A percentile compares a stretch with the other conserved stretches of the same genome.
phyloP scores from a whole-genome alignment of 2,888 invertebrate genomes.

The Chalcosyrphus nemorum region DNA sequence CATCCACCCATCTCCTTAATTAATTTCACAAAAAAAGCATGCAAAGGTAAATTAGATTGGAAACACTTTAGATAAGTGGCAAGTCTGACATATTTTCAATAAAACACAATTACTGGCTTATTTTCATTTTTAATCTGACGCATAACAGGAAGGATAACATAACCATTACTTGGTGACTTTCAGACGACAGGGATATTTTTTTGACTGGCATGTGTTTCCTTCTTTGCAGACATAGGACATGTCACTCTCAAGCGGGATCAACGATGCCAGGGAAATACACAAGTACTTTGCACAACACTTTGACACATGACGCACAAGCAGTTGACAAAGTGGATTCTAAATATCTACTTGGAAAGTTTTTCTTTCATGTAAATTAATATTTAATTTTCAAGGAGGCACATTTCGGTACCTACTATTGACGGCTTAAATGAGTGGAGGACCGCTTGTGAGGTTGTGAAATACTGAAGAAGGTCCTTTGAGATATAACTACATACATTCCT shows the following conservation, averaged over 20 bases:
- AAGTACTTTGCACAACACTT: conserved; percentile 4
- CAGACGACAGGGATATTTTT: conserved; percentile 20
- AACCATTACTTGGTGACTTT: not conserved
- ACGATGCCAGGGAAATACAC: not conserved
- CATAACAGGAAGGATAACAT: not conserved
- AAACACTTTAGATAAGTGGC: not conserved
- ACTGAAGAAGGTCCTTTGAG: too few species aligned
- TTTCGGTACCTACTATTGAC: too few species aligned
- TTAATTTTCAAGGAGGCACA: not conserved
- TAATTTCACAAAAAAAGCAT: conserved; percentile 16
- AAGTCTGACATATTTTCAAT: too few species aligned
- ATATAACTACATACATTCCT: too few species aligned
- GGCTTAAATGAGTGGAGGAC: too few species aligned
- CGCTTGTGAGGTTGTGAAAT: too few species aligned
- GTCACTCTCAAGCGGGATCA: not conserved
- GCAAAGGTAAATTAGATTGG: conserved; percentile 18
- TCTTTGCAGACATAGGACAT: conserved; percentile 1
- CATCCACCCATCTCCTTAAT: conserved; percentile 17
- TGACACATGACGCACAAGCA: conserved; percentile 25
- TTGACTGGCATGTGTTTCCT: conserved; percentile 20
- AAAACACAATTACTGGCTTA: not conserved
- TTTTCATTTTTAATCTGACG: not conserved
- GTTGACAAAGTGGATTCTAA: conserved; percentile 22
- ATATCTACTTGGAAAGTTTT: not conserved
- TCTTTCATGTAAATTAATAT: not conserved